Percentiles rank a stretch among this genome's conserved stretches.
Evolutionary conservation across 2,797 vertebrate genomes (phyloP).

Genomic region (Notolabrus celidotus): DNA sequence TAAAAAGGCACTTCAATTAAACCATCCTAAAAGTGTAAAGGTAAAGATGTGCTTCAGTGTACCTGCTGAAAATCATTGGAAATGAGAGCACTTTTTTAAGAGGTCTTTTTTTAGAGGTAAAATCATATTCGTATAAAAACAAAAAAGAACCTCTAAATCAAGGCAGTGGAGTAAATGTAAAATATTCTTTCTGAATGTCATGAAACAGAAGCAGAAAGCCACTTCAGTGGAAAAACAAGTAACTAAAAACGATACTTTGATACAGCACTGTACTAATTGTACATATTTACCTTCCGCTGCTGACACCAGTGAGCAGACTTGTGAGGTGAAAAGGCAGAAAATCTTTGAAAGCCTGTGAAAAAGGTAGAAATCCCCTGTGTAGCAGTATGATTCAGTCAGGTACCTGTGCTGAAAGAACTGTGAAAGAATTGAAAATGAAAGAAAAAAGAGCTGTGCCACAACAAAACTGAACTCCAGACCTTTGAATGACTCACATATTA

Average conservation of each 20-base stretch:
- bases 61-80: background rate
- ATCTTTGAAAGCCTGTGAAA: slow-evolving; percentile 12
- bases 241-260: background rate
- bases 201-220: background rate
- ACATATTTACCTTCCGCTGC: background rate
- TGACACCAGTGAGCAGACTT: background rate
- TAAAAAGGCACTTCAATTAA: background rate
- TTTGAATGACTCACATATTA: slow-evolving; percentile 20
- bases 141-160: background rate
- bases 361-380: slow-evolving; percentile 19
- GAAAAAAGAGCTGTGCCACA: slow-evolving; percentile 1
- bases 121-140: background rate
- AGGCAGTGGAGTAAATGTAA: background rate
- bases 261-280: background rate
- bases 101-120: background rate
- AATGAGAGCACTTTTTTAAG: background rate
- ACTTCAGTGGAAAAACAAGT: background rate
- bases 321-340: slow-evolving; percentile 10
- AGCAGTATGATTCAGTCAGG: slow-evolving; percentile 28
- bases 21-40: background rate
- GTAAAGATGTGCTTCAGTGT: background rate
- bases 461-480: slow-evolving; percentile 25
- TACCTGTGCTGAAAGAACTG: slow-evolving; percentile 14
- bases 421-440: slow-evolving; percentile 19
- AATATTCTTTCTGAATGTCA: background rate